Conservation (phyloP, 2,888 invertebrate genomes). For the Augiades crinisus region DNA sequence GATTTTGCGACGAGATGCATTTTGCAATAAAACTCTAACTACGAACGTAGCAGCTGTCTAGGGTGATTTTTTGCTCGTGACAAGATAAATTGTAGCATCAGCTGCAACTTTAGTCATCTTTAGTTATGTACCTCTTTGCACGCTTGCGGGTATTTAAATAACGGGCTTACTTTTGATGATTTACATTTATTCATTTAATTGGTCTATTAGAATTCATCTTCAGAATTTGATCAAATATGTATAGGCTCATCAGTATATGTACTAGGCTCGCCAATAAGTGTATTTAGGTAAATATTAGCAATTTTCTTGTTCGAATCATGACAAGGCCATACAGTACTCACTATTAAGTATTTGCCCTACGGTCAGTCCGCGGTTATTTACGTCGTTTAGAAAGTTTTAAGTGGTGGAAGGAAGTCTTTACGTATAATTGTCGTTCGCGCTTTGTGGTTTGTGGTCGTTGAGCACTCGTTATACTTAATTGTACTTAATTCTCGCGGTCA, state of each 20-base stretch:
- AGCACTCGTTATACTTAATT: constrained; percentile 16
- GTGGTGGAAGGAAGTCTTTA: constrained; percentile 4
- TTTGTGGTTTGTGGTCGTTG: constrained; percentile 23
- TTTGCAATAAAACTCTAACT: constrained; percentile 9
- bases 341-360: too few species aligned
- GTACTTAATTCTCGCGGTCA: constrained; percentile 24
- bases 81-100: constrained; percentile 1
- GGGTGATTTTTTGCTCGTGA: constrained; percentile 13
- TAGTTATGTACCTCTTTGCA: constrained; percentile 4
- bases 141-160: neutral
- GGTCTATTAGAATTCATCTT: too few species aligned
- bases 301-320: too few species aligned
- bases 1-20: constrained; percentile 15
- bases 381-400: constrained; percentile 3
- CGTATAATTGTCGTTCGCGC: constrained; percentile 16
- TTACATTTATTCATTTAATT: too few species aligned
- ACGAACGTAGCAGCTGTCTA: constrained; percentile 42
- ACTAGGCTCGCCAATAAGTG: too few species aligned
- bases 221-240: too few species aligned
- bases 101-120: constrained; percentile 5
- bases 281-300: too few species aligned
- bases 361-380: neutral
- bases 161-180: too few species aligned
- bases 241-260: too few species aligned
- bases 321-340: too few species aligned